These are phyloP conservation scores for Halichoerus grypus DNA, from an alignment of 2,113 vertebrate species.

Conservation along the genomic window DNA sequence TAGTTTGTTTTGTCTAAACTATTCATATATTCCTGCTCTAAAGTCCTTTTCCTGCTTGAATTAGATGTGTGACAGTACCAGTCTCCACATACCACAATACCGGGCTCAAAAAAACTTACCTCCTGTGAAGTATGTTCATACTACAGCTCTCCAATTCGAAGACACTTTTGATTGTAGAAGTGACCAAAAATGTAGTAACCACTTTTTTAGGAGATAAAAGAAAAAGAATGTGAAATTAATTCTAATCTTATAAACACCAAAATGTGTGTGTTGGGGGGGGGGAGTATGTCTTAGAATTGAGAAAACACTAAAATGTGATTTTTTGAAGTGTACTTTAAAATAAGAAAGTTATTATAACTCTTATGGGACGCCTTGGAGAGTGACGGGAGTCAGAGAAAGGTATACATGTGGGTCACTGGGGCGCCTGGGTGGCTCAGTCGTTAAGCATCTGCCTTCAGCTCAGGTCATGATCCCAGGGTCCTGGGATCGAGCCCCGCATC, in stretches of 20 bases:
- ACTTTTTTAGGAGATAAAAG: constrained; percentile 9
- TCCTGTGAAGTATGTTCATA: not conserved
- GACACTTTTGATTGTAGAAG: not conserved
- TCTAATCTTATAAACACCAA: constrained; percentile 33
- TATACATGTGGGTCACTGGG: not conserved
- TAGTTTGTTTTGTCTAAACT: constrained; percentile 51
- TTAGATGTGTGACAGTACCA: not conserved
- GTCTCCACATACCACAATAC: not conserved
- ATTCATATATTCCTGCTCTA: not conserved
- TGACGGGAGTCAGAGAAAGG: not conserved
- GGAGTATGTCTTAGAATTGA: not conserved
- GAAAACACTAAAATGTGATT: constrained; percentile 30
- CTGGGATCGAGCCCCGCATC: too few species aligned
- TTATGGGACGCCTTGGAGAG: not conserved
- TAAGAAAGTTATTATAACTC: not conserved
- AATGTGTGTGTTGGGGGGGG: not conserved
- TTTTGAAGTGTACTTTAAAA: constrained; percentile 22
- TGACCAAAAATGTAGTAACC: constrained; percentile 31
- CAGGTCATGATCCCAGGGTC: too few species aligned
- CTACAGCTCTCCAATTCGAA: constrained; percentile 37
- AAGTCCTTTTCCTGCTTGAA: constrained; percentile 18
- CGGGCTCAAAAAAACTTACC: not conserved
- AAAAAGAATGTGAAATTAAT: constrained; percentile 40
- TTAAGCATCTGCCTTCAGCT: too few species aligned
- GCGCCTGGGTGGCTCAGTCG: too few species aligned